Evolutionary conservation across 2,797 vertebrate species (phyloP).

Genomic region (Schizothorax lantsangensis): DNA sequence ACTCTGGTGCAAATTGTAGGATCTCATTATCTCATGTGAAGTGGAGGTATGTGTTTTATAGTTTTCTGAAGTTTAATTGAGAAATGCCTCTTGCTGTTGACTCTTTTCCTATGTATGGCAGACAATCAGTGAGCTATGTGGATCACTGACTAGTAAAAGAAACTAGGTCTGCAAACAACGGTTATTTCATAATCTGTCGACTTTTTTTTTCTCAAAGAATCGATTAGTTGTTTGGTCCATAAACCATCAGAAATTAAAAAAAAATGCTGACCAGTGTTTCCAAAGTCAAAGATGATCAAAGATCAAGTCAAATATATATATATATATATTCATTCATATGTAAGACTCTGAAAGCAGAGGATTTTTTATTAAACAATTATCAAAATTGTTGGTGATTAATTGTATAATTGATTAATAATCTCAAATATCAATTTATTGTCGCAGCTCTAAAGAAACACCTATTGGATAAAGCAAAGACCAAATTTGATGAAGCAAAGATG

Average conservation of each 20-base stretch:
- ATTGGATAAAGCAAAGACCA: too few relatives aligned
- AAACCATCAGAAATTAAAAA: neutral
- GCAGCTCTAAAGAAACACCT: too few relatives aligned
- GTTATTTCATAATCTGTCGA: neutral
- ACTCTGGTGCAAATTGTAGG: neutral
- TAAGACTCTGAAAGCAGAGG: neutral
- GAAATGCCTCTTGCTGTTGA: neutral
- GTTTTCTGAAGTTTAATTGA: neutral
- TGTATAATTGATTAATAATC: neutral
- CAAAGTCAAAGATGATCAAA: too few relatives aligned
- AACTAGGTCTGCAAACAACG: neutral
- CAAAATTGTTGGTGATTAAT: neutral
- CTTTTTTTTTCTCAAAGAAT: neutral
- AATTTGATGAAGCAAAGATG: too few relatives aligned
- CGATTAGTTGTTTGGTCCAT: neutral
- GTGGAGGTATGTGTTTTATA: neutral
- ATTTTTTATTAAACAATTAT: neutral
- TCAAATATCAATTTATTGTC: neutral
- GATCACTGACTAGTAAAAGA: neutral
- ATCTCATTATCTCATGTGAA: neutral
- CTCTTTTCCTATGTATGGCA: constrained; percentile 2
- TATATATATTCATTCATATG: neutral
- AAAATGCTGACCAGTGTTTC: too few relatives aligned
- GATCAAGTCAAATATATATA: too few relatives aligned
- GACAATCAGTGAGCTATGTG: neutral